Evolutionary conservation across 2,888 invertebrate species (phyloP).

Genomic region (Phlogophora meticulosa): DNA sequence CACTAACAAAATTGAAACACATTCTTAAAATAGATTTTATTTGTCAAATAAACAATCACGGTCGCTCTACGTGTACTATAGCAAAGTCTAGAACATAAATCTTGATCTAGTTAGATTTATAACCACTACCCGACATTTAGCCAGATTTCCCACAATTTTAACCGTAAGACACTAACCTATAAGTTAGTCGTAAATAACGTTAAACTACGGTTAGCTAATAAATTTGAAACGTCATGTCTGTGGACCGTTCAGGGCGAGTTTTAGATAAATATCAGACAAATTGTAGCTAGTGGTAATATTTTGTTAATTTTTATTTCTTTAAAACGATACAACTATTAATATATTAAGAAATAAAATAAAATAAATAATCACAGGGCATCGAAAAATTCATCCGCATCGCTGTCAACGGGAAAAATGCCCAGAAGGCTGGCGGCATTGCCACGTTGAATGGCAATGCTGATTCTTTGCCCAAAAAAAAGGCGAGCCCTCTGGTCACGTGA

Average conservation of each 20-base stretch:
- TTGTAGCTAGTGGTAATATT: not conserved
- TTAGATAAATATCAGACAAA: conserved; percentile 37
- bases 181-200: conserved; percentile 41
- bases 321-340: no score
- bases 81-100: not conserved
- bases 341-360: no score
- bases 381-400: no score
- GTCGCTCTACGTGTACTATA: not conserved
- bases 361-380: no score
- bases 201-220: conserved; percentile 40
- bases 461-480: no score
- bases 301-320: no score
- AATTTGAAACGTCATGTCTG: conserved; percentile 32
- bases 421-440: no score
- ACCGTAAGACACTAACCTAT: conserved; percentile 15
- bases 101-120: conserved; percentile 23
- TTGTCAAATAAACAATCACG: not conserved
- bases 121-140: conserved; percentile 2
- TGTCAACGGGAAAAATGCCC: no score
- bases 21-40: not conserved
- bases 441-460: no score
- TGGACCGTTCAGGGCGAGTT: not conserved
- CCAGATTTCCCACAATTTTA: conserved; percentile 36
- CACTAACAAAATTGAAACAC: no score
- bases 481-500: no score